A percentile compares a stretch with the other conserved stretches of the same genome.
Evolutionary conservation across 2,797 vertebrate species (phyloP).

Genomic region (Calcarius lapponicus): DNA sequence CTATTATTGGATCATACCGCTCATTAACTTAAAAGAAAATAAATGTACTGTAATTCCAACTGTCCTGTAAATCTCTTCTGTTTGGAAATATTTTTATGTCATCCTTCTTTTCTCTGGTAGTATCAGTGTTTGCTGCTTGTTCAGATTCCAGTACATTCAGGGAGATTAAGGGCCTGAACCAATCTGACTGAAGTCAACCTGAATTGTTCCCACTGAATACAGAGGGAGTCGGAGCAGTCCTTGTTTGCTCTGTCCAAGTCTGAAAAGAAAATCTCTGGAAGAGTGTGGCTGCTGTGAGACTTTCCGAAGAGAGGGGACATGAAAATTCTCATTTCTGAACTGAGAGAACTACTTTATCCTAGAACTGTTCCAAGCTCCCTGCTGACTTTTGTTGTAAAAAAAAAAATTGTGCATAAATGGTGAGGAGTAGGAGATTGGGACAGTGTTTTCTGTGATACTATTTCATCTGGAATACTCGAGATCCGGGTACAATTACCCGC

Average conservation of each 20-base stretch:
- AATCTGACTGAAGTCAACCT: background rate
- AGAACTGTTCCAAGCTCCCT: background rate
- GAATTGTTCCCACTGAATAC: background rate
- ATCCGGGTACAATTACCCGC: background rate
- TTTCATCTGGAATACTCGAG: background rate
- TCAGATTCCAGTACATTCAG: background rate
- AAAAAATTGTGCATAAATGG: background rate
- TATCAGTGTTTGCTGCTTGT: background rate
- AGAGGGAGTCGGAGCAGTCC: background rate
- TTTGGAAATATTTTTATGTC: conserved; percentile 24
- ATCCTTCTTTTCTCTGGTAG: background rate
- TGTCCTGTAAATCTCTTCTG: background rate
- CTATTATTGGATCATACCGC: conserved; percentile 48
- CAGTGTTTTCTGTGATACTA: fast-evolving
- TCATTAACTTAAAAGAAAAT: conserved; percentile 65
- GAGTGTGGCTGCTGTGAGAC: background rate
- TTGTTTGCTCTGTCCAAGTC: background rate
- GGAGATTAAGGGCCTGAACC: background rate
- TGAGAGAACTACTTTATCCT: background rate
- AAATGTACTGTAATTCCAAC: conserved; percentile 28
- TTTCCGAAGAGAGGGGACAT: background rate
- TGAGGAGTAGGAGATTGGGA: background rate
- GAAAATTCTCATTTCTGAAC: background rate
- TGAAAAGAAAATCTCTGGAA: background rate
- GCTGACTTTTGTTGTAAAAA: background rate